Conservation (phyloP, 1,140 invertebrate genomes). For the Achroia grisella region DNA sequence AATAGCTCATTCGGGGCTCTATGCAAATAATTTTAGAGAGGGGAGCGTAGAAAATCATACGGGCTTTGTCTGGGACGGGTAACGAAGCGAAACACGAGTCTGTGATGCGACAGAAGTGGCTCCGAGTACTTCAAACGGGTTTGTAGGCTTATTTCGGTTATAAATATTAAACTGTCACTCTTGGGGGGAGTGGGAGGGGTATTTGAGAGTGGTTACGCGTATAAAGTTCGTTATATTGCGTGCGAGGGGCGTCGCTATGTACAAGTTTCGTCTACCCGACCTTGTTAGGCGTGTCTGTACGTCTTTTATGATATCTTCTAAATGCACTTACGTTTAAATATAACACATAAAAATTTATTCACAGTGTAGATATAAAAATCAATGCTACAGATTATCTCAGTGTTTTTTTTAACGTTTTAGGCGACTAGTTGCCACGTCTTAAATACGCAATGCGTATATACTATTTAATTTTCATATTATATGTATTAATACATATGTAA, state of each 20-base stretch:
- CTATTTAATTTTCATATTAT: no score
- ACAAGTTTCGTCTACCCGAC: constrained; percentile 8
- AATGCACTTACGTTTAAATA: no score
- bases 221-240: constrained; percentile 29
- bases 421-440: no score
- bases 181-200: constrained; percentile 15
- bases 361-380: no score
- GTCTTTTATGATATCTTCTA: no score
- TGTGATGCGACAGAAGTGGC: constrained; percentile 46
- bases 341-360: no score
- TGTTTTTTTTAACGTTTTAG: no score
- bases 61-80: constrained; percentile 61
- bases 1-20: constrained; percentile 67
- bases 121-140: constrained; percentile 44
- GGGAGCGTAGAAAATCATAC: constrained; percentile 45
- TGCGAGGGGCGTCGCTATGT: constrained; percentile 26
- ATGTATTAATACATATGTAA: no score
- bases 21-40: constrained; percentile 68
- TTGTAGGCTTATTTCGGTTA: constrained; percentile 44
- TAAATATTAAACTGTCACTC: constrained; percentile 47
- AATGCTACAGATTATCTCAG: no score
- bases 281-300: constrained; percentile 19
- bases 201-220: constrained; percentile 36
- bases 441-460: no score
- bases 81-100: constrained; percentile 55